Conservation (phyloP, 2,797 vertebrate species). For the Spinus pinus region DNA sequence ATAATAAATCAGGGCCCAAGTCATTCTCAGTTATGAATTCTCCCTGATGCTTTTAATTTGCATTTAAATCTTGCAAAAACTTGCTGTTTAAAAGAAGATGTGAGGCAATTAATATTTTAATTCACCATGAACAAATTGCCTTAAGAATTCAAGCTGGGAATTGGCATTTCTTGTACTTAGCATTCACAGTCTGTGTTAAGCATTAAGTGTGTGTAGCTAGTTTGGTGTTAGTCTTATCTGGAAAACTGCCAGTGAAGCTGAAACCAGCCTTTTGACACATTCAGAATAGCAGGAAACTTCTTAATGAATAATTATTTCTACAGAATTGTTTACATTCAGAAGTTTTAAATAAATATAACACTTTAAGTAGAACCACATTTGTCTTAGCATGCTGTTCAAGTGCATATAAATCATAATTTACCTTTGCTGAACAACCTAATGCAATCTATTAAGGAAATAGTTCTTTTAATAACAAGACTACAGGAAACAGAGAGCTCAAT, state of each 20-base stretch:
- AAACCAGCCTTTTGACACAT: background rate
- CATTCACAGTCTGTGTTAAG: background rate
- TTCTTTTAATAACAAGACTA: constrained; percentile 59
- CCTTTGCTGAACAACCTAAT: constrained; percentile 29
- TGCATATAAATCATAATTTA: constrained; percentile 38
- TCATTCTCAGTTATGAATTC: background rate
- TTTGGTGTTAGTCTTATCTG: background rate
- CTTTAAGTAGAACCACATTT: background rate
- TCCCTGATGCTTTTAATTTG: background rate
- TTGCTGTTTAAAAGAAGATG: background rate
- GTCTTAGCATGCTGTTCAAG: background rate
- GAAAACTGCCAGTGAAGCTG: background rate
- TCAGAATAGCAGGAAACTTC: background rate
- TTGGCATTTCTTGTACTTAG: background rate
- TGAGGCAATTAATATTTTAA: background rate
- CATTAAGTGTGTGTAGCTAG: background rate
- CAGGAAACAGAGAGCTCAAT: constrained; percentile 51
- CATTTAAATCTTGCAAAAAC: background rate
- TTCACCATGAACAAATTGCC: background rate
- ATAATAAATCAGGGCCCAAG: background rate
- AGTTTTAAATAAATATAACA: background rate
- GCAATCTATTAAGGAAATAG: constrained; percentile 62
- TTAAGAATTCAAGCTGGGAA: background rate
- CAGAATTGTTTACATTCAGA: constrained; percentile 23
- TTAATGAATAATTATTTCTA: constrained; percentile 13